Evolutionary conservation across 2,888 invertebrate species (phyloP), one percentile per base, ranked within the genome.

Genomic region (Zaprionus obscuricornis): DNA sequence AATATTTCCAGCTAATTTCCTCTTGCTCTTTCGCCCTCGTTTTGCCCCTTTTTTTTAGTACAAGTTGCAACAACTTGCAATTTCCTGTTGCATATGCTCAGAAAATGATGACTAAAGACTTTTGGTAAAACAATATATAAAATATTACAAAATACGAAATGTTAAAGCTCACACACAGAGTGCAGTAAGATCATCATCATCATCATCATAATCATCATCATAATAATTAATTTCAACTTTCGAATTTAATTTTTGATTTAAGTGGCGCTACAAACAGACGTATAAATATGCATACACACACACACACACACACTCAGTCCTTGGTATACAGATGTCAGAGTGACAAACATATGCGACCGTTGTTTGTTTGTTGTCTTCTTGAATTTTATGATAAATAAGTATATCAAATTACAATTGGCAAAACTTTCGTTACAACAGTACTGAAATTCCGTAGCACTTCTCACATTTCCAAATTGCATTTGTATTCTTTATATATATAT

Each of bases 321-420:
- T 60, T 62, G 36, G 37, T 24, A 62, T 47, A 18, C 33, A n/a
- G 27, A 47, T 59, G 66, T 63, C 71, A 71, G 62, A 63, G 40
- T 57, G 76, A 64, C 72, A 72, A 57, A 66, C 74, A 54, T 71
- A n/a, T n/a, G n/a, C n/a, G n/a, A n/a, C 39, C 24, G 17, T 16
- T n/a, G 45, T n/a, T 27, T 26, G 27, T 50, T 39, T 45, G 20
- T 36, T 34, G 50, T 33, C 43, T 36, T 18, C 11, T 37, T 17
- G 17, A 36, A 43, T 68, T 45, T 56, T 50, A 62, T 74, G 74
- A 71, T 75, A 55, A 69, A 74, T 66, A 66, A 58, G 33, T 49
- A 58, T 72, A 63, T 77, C 77, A 56, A 79, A 74, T 77, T 76
- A 79, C 75, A 10, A 36, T 45, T 54, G 52, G 18, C 45, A 11